A percentile compares a stretch with the other conserved stretches of the same genome.
These are phyloP conservation scores for Gymnobelideus leadbeateri DNA, from an alignment of 2,113 vertebrate species.

Conservation along the genomic window DNA sequence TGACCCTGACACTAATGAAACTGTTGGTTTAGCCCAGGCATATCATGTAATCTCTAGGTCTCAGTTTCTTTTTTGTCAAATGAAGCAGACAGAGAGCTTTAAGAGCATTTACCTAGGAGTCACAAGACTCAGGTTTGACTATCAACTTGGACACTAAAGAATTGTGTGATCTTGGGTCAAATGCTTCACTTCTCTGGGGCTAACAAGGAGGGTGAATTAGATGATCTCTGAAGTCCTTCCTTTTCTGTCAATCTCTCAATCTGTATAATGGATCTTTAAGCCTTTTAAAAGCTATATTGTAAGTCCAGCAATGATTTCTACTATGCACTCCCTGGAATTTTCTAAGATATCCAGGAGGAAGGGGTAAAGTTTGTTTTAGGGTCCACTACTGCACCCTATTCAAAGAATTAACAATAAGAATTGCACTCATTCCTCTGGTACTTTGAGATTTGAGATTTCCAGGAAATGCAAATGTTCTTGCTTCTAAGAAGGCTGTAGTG, in stretches of 20 bases:
- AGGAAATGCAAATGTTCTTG: background rate
- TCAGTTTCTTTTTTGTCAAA: background rate
- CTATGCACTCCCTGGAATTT: background rate
- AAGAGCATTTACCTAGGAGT: background rate
- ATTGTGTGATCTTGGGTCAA: background rate
- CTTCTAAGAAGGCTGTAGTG: background rate
- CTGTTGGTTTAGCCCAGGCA: background rate
- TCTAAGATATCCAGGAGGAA: background rate
- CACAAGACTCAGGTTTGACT: background rate
- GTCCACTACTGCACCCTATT: background rate
- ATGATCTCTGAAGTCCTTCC: background rate
- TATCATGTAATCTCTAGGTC: background rate
- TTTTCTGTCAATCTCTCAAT: background rate
- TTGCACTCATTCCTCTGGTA: background rate
- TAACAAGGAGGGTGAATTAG: background rate
- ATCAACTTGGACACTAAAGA: background rate
- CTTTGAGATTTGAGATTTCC: background rate
- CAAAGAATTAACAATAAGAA: background rate
- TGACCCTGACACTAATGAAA: background rate
- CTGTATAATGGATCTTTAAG: background rate
- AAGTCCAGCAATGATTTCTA: background rate
- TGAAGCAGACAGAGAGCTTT: background rate
- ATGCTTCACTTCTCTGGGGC: background rate
- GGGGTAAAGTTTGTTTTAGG: background rate
- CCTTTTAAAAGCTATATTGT: background rate